A percentile compares a stretch with the other conserved stretches of the same genome.
Evolutionary conservation across 2,113 vertebrate genomes (phyloP).

Genomic region (Psophia crepitans): DNA sequence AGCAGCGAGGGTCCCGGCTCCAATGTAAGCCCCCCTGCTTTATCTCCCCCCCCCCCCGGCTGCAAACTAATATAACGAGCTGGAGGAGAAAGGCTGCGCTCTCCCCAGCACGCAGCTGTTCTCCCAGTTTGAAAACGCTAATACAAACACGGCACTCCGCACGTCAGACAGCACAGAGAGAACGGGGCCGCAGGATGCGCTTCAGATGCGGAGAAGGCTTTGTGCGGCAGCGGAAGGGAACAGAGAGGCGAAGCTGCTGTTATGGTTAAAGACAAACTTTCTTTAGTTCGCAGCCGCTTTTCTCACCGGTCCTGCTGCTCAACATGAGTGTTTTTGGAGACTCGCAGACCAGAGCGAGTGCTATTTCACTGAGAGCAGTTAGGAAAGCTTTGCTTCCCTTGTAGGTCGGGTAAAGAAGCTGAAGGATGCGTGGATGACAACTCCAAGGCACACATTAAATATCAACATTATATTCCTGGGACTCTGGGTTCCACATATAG

Average conservation of each 20-base stretch:
- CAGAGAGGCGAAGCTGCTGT: neutral
- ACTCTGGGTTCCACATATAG: rapidly evolving
- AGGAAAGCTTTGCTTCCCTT: neutral
- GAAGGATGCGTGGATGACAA: neutral
- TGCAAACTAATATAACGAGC: neutral
- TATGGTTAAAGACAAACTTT: neutral
- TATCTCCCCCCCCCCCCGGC: neutral
- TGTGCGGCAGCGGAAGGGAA: neutral
- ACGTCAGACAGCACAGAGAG: neutral
- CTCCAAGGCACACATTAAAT: neutral
- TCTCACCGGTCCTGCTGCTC: neutral
- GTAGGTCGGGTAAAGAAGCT: neutral
- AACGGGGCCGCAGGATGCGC: rapidly evolving
- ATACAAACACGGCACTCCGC: neutral
- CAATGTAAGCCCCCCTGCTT: neutral
- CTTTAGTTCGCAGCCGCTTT: neutral
- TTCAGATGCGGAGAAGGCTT: neutral
- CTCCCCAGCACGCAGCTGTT: slow-evolving; percentile 62
- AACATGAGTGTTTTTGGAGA: neutral
- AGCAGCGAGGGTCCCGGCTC: slow-evolving; percentile 33
- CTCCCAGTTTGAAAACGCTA: slow-evolving; percentile 47
- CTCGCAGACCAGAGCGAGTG: rapidly evolving
- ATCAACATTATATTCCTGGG: neutral
- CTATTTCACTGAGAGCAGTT: neutral
- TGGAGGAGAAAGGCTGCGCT: slow-evolving; percentile 16